Evolutionary conservation across 1,140 invertebrate genomes (phyloP).

Genomic region (Hypothenemus hampei): DNA sequence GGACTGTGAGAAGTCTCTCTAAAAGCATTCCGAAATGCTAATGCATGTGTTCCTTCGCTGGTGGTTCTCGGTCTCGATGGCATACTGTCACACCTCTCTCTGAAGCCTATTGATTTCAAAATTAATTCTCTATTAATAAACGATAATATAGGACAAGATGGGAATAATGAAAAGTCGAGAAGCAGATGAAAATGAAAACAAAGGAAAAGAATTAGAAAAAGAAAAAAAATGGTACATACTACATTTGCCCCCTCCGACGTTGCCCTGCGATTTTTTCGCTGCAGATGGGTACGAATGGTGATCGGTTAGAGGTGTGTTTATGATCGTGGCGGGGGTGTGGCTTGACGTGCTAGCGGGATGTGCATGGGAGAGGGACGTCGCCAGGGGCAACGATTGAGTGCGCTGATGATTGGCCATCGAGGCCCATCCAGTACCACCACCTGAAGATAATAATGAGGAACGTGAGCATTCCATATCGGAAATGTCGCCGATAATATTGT

Average conservation of each 20-base stretch:
- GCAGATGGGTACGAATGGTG: constrained; percentile 23
- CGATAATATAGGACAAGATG: too few relatives aligned
- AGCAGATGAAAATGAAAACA: neutral
- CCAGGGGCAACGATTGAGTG: constrained; percentile 60
- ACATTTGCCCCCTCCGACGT: constrained; percentile 17
- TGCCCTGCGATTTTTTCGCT: constrained; percentile 4
- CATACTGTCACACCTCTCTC: constrained; percentile 75
- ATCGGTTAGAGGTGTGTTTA: too few relatives aligned
- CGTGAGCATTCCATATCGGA: too few relatives aligned
- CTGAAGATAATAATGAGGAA: constrained; percentile 34
- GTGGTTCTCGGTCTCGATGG: constrained; percentile 62
- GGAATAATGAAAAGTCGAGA: neutral
- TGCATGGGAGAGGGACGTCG: constrained; percentile 24
- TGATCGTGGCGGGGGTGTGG: constrained; percentile 19
- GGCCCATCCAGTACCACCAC: constrained; percentile 34
- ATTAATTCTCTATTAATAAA: too few relatives aligned
- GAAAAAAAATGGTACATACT: constrained; percentile 2
- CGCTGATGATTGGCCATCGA: constrained; percentile 52
- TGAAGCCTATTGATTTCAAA: constrained; percentile 43
- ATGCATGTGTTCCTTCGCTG: constrained; percentile 54
- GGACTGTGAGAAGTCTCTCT: constrained; percentile 59
- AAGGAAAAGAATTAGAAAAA: too few relatives aligned
- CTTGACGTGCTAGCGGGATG: constrained; percentile 28
- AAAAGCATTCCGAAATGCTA: constrained; percentile 51
- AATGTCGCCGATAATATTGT: too few relatives aligned